Percentiles rank a stretch among this genome's conserved stretches.
Evolutionary conservation across 2,113 vertebrate genomes (phyloP).

Genomic region (Raja brachyura): DNA sequence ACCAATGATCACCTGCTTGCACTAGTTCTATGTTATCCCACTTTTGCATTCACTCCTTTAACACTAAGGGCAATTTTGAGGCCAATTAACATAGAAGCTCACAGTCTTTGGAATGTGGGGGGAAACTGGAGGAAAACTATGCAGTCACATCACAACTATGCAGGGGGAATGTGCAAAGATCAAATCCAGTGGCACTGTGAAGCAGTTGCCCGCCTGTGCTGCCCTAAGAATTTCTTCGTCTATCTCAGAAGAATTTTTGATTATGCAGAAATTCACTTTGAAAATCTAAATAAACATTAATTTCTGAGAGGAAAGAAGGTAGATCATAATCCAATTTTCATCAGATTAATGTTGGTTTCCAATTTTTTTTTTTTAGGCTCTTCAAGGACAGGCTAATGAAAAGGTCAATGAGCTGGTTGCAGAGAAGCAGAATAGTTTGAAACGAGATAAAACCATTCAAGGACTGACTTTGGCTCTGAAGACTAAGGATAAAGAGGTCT

Average conservation of each 20-base stretch:
- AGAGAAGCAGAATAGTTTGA: conserved; percentile 84
- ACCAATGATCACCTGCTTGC: too few species aligned
- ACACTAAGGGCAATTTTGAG: too few species aligned
- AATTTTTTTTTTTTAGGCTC: conserved; percentile 57
- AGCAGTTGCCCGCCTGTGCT: too few species aligned
- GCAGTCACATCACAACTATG: too few species aligned
- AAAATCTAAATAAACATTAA: background rate
- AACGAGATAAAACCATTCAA: conserved; percentile 95
- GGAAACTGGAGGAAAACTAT: too few species aligned
- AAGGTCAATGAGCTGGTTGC: conserved; percentile 69
- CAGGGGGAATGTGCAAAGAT: too few species aligned
- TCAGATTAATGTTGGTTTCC: background rate
- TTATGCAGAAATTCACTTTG: background rate
- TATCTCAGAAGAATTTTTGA: background rate
- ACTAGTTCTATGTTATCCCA: too few species aligned
- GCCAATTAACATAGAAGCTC: too few species aligned
- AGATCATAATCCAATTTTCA: background rate
- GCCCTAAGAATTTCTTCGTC: too few species aligned
- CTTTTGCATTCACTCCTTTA: too few species aligned
- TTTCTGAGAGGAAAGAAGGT: background rate
- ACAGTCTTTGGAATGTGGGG: too few species aligned
- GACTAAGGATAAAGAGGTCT: conserved; percentile 84
- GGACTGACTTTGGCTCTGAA: conserved; percentile 77
- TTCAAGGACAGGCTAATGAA: conserved; percentile 69
- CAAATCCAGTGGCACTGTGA: too few species aligned